These are phyloP conservation scores for Druceiella hillmani DNA, from an alignment of 2,888 invertebrate species.

Conservation along the genomic window DNA sequence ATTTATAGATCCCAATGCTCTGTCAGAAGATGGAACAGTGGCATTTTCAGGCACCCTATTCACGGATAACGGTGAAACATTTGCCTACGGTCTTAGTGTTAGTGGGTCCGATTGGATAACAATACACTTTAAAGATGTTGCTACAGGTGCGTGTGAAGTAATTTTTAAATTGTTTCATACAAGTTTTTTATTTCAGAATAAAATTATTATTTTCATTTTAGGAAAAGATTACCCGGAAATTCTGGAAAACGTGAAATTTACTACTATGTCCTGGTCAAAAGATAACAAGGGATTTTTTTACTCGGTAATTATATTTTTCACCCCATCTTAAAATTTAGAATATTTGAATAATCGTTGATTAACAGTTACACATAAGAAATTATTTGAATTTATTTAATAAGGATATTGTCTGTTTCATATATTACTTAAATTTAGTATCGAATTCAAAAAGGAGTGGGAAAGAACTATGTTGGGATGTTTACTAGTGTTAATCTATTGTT, in stretches of 20 bases:
- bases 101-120: slow-evolving; percentile 97
- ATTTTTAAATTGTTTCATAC: background rate
- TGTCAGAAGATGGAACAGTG: slow-evolving; percentile 88
- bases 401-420: no score
- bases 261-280: slow-evolving; percentile 89
- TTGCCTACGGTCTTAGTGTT: slow-evolving; percentile 87
- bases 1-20: slow-evolving; percentile 91
- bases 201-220: no score
- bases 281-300: slow-evolving; percentile 95
- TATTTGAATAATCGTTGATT: no score
- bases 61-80: slow-evolving; percentile 83
- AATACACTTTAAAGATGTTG: slow-evolving; percentile 75
- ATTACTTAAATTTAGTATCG: no score
- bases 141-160: slow-evolving; percentile 48
- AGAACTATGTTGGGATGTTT: no score
- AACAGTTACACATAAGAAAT: no score
- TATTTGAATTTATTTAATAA: no score
- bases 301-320: slow-evolving; percentile 63
- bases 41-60: slow-evolving; percentile 71
- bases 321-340: no score
- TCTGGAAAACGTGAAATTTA: slow-evolving; percentile 89
- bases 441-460: no score
- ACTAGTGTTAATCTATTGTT: no score
- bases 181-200: slow-evolving; percentile 2
- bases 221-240: slow-evolving; percentile 84